Conservation (phyloP, 2,797 vertebrate genomes). For the Lateolabrax maculatus region DNA sequence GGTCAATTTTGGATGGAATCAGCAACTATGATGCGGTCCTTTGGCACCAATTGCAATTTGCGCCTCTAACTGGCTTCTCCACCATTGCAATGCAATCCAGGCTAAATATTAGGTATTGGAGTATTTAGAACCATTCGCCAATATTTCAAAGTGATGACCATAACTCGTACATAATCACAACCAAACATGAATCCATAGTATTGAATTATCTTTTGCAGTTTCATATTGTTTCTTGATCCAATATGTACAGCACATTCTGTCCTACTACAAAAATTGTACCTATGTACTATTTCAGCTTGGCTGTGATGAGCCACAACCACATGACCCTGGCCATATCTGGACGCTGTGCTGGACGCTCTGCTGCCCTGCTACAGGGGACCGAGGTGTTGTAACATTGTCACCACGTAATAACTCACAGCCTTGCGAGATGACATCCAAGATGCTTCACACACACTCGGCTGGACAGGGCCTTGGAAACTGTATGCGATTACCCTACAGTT, state of each 20-base stretch:
- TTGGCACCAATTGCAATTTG: neutral
- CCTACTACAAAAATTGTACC: slow-evolving; percentile 46
- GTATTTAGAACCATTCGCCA: neutral
- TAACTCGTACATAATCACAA: neutral
- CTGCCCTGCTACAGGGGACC: slow-evolving; percentile 33
- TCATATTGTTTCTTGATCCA: slow-evolving; percentile 7
- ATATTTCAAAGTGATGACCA: neutral
- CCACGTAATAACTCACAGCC: slow-evolving; percentile 68
- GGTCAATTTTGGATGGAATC: neutral
- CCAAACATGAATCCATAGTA: neutral
- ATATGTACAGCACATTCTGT: slow-evolving; percentile 34
- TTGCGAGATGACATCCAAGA: slow-evolving; percentile 57
- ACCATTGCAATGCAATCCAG: neutral
- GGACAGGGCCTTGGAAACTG: slow-evolving; percentile 35
- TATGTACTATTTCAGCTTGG: slow-evolving; percentile 61
- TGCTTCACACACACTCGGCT: slow-evolving; percentile 35
- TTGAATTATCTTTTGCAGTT: slow-evolving; percentile 2
- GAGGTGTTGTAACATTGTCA: slow-evolving; percentile 71
- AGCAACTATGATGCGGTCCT: too few species aligned
- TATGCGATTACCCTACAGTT: slow-evolving; percentile 42
- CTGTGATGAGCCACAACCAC: slow-evolving; percentile 53
- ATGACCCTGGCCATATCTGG: slow-evolving; percentile 68
- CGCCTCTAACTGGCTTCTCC: neutral
- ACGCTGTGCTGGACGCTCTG: neutral
- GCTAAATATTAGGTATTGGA: neutral